Evolutionary conservation across 2,797 vertebrate species (phyloP).

Genomic region (Periophthalmus magnuspinnatus): DNA sequence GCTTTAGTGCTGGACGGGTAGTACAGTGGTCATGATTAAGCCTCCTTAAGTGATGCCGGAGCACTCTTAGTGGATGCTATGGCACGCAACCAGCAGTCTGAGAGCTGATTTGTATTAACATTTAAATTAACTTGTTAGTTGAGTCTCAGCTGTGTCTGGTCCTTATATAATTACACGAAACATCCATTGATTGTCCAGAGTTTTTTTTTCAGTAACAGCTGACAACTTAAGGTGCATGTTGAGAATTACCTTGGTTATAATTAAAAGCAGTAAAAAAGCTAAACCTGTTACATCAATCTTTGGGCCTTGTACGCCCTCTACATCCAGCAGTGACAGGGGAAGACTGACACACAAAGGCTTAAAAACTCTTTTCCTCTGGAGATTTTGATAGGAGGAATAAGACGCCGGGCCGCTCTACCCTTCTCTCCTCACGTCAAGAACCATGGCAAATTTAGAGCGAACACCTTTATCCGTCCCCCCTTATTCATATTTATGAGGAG

Average conservation of each 20-base stretch:
- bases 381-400: slow-evolving; percentile 74
- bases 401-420: slow-evolving; percentile 67
- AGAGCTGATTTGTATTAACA: slow-evolving; percentile 25
- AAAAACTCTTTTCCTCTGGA: slow-evolving; percentile 68
- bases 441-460: slow-evolving; percentile 72
- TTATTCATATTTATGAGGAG: slow-evolving; percentile 79
- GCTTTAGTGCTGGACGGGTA: slow-evolving; percentile 13
- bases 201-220: slow-evolving; percentile 49
- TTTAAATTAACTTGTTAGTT: slow-evolving; percentile 27
- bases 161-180: neutral
- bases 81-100: slow-evolving; percentile 10
- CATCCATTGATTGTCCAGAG: slow-evolving; percentile 20
- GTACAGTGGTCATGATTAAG: slow-evolving; percentile 8
- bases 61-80: slow-evolving; percentile 24
- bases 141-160: slow-evolving; percentile 2
- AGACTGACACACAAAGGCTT: slow-evolving; percentile 77
- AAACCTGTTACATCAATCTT: slow-evolving; percentile 73
- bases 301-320: slow-evolving; percentile 66
- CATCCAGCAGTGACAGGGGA: slow-evolving; percentile 70
- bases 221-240: slow-evolving; percentile 43
- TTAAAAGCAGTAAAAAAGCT: slow-evolving; percentile 42
- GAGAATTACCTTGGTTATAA: slow-evolving; percentile 43
- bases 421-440: slow-evolving; percentile 72
- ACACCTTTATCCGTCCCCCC: slow-evolving; percentile 74
- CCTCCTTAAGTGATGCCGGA: slow-evolving; percentile 14